Evolutionary conservation across 1,140 invertebrate species (phyloP).

Genomic region (Eulimnadia texana): DNA sequence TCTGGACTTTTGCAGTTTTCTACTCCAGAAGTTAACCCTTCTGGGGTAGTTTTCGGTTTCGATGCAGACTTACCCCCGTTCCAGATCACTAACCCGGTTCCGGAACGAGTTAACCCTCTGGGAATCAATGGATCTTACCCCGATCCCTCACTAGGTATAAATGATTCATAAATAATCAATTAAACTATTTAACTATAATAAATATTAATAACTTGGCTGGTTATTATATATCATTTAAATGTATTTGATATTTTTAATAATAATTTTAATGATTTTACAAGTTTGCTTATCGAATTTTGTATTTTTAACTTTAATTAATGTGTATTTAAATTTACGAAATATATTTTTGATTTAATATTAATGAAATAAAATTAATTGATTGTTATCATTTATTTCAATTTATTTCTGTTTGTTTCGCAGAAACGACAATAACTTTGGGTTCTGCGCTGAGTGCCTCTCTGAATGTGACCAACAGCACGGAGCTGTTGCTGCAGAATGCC

Average conservation of each 20-base stretch:
- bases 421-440: constrained; percentile 48
- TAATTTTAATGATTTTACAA: neutral
- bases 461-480: constrained; percentile 42
- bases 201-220: too few species aligned
- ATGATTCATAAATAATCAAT: too few species aligned
- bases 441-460: constrained; percentile 64
- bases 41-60: too few species aligned
- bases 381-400: neutral
- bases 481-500: neutral
- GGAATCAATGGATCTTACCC: neutral
- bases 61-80: constrained; percentile 23
- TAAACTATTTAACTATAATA: constrained; percentile 14
- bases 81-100: constrained; percentile 9
- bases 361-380: neutral
- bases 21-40: too few species aligned
- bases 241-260: neutral
- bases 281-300: too few species aligned
- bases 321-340: neutral
- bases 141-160: constrained; percentile 2
- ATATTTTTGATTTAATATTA: neutral
- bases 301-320: too few species aligned
- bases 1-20: neutral
- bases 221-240: neutral
- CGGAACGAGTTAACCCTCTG: neutral
- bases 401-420: constrained; percentile 23